Base-by-base conservation (phyloP, 2,888 invertebrate genomes). In the Torymus texanus region DNA sequence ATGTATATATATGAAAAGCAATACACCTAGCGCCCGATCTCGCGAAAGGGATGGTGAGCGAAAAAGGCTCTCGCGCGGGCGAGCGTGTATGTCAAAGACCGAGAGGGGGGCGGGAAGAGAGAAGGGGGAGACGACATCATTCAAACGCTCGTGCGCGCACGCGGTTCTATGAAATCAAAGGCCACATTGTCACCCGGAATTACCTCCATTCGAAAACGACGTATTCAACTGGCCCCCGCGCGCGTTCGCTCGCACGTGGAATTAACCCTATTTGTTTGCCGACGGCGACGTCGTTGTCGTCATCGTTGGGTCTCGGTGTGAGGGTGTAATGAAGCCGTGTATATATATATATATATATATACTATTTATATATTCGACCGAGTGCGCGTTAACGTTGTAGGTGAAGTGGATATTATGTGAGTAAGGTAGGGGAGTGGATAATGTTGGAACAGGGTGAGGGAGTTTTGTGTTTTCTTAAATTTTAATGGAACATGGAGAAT, bases 121-220 rank as follows among this genome's bases (percentile, higher is more conserved):
- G 29, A 5, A 4, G 41, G 4, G 13, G n/a, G 1, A 16, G 66
- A 53, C 18, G 84, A 84, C 86, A 86, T 88, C 88, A 88, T 88
- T 88, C 86, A 87, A 88, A 85, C 87, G 63, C 29, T 62, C 13
- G 53, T 16, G 41, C 13, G 41, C 41, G 8, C 41, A 8, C 41
- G 41, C 29, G 5, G 41, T 41, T 41, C 41, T 41, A 41, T 41
- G 88, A 88, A 90, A 90, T 90, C 89, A 90, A 89, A 89, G 89
- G 88, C 87, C 88, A 87, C 89, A 90, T 90, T 90, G 90, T 90
- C 89, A 88, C 87, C 86, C 86, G 86, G 86, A 89, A 90, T 89
- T 90, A 88, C 88, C 88, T 89, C 89, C 87, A 88, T 90, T 89
- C 87, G 89, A 87, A 90, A 90, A 89, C 89, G 88, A 89, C 87